Conservation (phyloP, 2,888 invertebrate species). For the Apeira syringaria region DNA sequence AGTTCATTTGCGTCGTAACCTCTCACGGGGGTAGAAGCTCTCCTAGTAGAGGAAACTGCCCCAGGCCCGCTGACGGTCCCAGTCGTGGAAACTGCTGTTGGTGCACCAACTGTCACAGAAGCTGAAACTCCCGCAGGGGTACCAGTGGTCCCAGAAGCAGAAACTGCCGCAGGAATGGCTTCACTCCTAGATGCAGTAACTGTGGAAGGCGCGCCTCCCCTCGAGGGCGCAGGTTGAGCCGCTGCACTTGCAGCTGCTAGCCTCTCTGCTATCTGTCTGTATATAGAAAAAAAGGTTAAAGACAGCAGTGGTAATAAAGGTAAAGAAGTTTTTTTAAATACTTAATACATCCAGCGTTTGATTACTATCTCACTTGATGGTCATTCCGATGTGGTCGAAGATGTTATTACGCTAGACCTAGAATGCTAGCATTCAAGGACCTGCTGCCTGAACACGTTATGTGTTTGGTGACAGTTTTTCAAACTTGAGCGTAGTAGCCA, state of each 20-base stretch:
- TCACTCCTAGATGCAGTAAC: not conserved
- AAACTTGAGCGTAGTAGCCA: too few relatives aligned
- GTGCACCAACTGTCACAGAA: not conserved
- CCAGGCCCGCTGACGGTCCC: not conserved
- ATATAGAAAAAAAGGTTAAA: not conserved
- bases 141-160: not conserved
- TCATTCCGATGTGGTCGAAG: too few relatives aligned
- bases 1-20: conserved; percentile 27
- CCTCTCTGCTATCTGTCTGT: not conserved
- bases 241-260: not conserved
- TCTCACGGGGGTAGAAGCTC: not conserved
- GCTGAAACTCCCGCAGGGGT: not conserved
- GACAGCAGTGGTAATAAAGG: too few relatives aligned
- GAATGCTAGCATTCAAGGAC: too few relatives aligned
- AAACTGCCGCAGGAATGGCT: not conserved
- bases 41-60: not conserved
- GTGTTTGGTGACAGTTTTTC: too few relatives aligned
- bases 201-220: not conserved
- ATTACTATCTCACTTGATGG: too few relatives aligned
- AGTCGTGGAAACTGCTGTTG: not conserved
- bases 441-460: too few relatives aligned
- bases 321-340: too few relatives aligned
- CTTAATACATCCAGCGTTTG: too few relatives aligned
- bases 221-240: not conserved
- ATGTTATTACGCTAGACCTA: too few relatives aligned